Conservation (phyloP, 2,888 invertebrate genomes). For the Didymodactylos carnosus region DNA sequence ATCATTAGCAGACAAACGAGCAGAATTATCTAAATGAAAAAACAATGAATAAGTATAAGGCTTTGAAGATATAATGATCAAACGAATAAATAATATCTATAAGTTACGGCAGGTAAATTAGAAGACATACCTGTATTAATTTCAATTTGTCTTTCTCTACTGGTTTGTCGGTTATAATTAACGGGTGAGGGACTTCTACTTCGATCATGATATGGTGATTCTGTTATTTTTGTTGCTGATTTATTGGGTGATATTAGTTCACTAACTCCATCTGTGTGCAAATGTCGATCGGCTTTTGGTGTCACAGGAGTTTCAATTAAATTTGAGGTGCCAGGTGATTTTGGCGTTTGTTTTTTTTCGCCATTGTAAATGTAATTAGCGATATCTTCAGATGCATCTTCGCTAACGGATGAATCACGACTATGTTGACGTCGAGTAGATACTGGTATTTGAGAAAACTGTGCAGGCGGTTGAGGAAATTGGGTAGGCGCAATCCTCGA, state of each 20-base stretch:
- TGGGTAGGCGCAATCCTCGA: no score
- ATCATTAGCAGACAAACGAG: neutral
- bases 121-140: neutral
- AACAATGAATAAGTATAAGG: neutral
- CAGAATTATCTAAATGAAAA: neutral
- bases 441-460: no score
- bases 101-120: no score
- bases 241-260: neutral
- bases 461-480: no score
- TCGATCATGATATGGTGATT: no score
- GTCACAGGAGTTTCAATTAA: neutral
- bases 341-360: no score
- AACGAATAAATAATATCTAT: no score
- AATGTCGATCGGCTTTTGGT: neutral
- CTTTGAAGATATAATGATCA: no score
- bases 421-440: no score
- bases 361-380: no score
- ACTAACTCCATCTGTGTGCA: neutral
- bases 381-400: no score
- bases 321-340: neutral
- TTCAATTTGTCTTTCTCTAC: neutral
- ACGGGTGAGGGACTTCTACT: neutral
- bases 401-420: no score
- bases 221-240: neutral
- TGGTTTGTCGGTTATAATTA: neutral